A percentile compares a stretch with the other conserved stretches of the same genome.
These are phyloP conservation scores for Peromyscus maniculatus DNA, from an alignment of 2,113 vertebrate genomes.

Conservation along the genomic window DNA sequence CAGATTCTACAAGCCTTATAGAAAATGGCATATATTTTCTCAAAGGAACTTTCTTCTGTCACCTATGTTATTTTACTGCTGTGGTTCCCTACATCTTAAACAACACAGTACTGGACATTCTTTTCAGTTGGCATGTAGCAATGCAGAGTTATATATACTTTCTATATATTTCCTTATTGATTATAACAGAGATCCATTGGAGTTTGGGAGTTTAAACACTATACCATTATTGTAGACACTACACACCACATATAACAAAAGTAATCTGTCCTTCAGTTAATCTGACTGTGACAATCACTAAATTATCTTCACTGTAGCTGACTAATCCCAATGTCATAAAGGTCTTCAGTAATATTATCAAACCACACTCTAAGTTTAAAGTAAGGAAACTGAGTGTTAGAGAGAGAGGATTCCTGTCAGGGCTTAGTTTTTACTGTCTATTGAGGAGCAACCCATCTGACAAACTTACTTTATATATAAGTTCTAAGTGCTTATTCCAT, in stretches of 20 bases:
- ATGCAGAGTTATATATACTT: not conserved
- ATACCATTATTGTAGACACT: not conserved
- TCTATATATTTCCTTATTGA: constrained; percentile 49
- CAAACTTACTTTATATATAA: constrained; percentile 32
- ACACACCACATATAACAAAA: not conserved
- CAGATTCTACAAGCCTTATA: not conserved
- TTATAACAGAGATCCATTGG: not conserved
- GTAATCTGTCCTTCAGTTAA: not conserved
- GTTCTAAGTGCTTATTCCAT: constrained; percentile 33
- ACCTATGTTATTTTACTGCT: not conserved
- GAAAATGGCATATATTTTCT: not conserved
- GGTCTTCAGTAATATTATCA: not conserved
- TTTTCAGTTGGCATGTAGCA: not conserved
- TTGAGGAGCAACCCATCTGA: constrained; percentile 4
- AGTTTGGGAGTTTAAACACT: not conserved
- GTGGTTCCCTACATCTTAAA: not conserved
- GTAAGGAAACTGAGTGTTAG: constrained; percentile 13
- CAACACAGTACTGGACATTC: not conserved
- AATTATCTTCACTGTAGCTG: not conserved
- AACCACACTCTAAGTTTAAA: constrained; percentile 3
- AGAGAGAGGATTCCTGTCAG: not conserved
- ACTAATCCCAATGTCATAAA: constrained; percentile 56
- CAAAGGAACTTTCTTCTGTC: not conserved
- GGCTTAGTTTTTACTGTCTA: not conserved
- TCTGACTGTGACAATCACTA: not conserved